Evolutionary conservation across 2,113 vertebrate species (phyloP).

Genomic region (Syrmaticus mikado): DNA sequence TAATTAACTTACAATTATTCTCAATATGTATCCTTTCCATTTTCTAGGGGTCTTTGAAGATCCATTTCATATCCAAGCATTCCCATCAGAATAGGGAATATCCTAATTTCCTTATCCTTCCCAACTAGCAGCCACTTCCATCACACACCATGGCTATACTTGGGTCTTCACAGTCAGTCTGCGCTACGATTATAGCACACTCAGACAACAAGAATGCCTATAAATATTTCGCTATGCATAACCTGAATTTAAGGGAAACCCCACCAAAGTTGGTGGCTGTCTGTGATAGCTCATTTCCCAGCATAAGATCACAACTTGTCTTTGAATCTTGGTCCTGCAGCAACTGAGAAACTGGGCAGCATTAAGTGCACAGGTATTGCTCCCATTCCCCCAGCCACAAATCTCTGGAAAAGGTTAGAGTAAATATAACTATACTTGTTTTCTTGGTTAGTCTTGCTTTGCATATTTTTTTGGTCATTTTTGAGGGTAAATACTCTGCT

Average conservation of each 20-base stretch:
- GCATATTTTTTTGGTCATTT: background rate
- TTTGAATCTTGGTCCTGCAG: background rate
- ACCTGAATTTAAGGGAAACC: background rate
- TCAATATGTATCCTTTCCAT: background rate
- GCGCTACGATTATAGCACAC: background rate
- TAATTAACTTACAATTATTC: background rate
- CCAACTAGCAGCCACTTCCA: background rate
- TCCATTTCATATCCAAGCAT: background rate
- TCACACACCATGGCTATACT: background rate
- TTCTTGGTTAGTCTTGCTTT: background rate
- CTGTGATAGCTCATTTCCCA: background rate
- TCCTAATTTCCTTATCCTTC: background rate
- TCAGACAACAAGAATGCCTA: background rate
- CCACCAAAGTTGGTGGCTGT: background rate
- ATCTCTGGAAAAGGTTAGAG: background rate
- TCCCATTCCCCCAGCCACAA: background rate
- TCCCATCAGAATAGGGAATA: background rate
- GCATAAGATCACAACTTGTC: background rate
- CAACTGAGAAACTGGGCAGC: background rate
- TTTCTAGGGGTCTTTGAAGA: background rate
- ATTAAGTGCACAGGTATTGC: background rate
- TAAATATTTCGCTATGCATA: background rate
- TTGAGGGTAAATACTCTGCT: background rate
- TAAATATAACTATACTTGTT: background rate
- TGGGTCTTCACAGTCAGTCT: accelerated